Evolutionary conservation across 2,888 invertebrate genomes (phyloP).

Genomic region (Onchidella celtica): DNA sequence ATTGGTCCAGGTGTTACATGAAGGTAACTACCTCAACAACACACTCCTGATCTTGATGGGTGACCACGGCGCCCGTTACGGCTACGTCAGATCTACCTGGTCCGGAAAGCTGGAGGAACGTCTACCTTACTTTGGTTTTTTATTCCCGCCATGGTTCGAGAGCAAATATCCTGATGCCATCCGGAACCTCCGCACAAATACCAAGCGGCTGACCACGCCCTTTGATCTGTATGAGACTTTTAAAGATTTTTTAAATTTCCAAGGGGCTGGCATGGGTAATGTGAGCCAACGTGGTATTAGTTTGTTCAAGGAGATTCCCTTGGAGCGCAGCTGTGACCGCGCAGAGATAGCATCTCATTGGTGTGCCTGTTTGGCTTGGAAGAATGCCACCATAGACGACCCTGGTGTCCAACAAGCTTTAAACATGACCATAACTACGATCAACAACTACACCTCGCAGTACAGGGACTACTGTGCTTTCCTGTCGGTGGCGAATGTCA

Average conservation of each 20-base stretch:
- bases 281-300: slow-evolving; percentile 71
- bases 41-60: slow-evolving; percentile 94
- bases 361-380: slow-evolving; percentile 38
- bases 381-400: slow-evolving; percentile 72
- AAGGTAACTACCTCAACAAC: slow-evolving; percentile 86
- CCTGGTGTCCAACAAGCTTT: not conserved
- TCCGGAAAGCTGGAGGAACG: slow-evolving; percentile 96
- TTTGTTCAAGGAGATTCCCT: slow-evolving; percentile 81
- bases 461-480: slow-evolving; percentile 6
- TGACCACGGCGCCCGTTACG: slow-evolving; percentile 92
- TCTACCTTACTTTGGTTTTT: slow-evolving; percentile 91
- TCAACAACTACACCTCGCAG: slow-evolving; percentile 22
- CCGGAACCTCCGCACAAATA: slow-evolving; percentile 84
- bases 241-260: slow-evolving; percentile 85
- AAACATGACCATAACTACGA: not conserved
- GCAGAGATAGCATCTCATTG: slow-evolving; percentile 34
- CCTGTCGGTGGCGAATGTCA: not conserved
- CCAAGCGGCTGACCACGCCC: slow-evolving; percentile 88
- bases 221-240: slow-evolving; percentile 94
- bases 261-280: slow-evolving; percentile 53
- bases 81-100: slow-evolving; percentile 89
- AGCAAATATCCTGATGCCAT: slow-evolving; percentile 84
- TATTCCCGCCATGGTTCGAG: slow-evolving; percentile 87
- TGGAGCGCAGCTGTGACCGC: slow-evolving; percentile 87
- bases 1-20: slow-evolving; percentile 83